Evolutionary conservation across 2,888 invertebrate genomes (phyloP).

Genomic region (Temnothorax unifasciatus): DNA sequence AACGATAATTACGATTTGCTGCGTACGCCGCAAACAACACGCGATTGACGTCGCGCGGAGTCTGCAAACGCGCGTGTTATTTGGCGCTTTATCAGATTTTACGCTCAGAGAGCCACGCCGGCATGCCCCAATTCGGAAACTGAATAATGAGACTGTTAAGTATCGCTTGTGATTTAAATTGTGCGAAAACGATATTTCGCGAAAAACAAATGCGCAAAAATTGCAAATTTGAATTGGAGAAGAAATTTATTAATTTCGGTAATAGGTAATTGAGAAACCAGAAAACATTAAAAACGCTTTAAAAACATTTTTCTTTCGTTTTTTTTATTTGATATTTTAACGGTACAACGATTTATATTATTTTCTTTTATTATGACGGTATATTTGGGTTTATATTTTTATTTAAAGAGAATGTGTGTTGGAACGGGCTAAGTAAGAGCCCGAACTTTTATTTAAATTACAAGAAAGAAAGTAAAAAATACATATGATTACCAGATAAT

Average conservation of each 20-base stretch:
- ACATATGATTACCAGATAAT: not conserved
- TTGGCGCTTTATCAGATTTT: slow-evolving; percentile 39
- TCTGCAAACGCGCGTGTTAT: slow-evolving; percentile 24
- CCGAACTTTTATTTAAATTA: not conserved
- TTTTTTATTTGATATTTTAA: not conserved
- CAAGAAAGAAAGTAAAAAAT: not conserved
- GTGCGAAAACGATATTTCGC: not conserved
- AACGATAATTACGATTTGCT: slow-evolving; percentile 28
- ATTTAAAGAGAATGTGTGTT: too few species aligned
- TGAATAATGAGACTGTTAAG: not conserved
- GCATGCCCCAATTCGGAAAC: not conserved
- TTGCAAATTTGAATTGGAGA: not conserved
- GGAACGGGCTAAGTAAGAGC: too few species aligned
- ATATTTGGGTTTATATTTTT: too few species aligned
- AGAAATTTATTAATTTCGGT: not conserved
- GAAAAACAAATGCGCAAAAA: not conserved
- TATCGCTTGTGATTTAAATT: slow-evolving; percentile 1
- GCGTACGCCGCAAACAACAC: slow-evolving; percentile 19
- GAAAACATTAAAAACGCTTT: not conserved
- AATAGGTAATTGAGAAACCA: not conserved
- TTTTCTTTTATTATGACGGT: not conserved
- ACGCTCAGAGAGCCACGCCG: not conserved
- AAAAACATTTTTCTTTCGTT: not conserved
- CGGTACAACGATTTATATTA: not conserved
- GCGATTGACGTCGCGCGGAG: slow-evolving; percentile 26